phyloP scores from a whole-genome alignment of 2,113 vertebrate species.

The Hiodon alosoides region DNA sequence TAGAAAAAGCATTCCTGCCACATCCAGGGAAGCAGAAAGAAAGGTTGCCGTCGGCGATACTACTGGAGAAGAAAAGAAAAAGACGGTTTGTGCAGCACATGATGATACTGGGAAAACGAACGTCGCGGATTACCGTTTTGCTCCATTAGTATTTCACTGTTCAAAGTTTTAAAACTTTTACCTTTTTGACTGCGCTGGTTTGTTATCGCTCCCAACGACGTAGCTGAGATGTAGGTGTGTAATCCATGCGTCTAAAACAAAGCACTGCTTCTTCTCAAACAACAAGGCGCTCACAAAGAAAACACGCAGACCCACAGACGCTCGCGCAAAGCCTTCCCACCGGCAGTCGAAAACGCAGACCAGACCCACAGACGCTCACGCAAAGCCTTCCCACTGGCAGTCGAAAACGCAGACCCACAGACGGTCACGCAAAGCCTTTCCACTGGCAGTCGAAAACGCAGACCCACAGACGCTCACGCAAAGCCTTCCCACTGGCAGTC shows the following conservation, averaged over 20 bases:
- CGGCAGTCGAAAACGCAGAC: conserved; percentile 4
- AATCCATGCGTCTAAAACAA: conserved; percentile 27
- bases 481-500: neutral
- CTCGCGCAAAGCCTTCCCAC: neutral
- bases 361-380: conserved; percentile 10
- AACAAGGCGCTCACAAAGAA: conserved; percentile 17
- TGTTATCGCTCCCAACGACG: conserved; percentile 40
- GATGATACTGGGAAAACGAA: neutral
- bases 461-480: conserved; percentile 15
- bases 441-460: conserved; percentile 25
- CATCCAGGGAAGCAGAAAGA: neutral
- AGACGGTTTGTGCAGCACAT: neutral
- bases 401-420: conserved; percentile 25
- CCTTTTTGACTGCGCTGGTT: conserved; percentile 39
- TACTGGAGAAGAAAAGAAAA: neutral
- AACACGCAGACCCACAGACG: conserved; percentile 23
- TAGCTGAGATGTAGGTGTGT: conserved; percentile 38
- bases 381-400: neutral
- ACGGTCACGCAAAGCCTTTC: conserved; percentile 3
- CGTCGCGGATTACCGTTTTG: conserved; percentile 4
- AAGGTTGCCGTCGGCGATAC: neutral
- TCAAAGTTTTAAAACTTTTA: conserved; percentile 24
- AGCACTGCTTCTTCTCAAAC: conserved; percentile 35
- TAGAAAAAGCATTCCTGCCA: neutral
- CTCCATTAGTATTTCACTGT: conserved; percentile 22